These are phyloP conservation scores for Lophochroa leadbeateri DNA, from an alignment of 2,113 vertebrate species.

Conservation along the genomic window DNA sequence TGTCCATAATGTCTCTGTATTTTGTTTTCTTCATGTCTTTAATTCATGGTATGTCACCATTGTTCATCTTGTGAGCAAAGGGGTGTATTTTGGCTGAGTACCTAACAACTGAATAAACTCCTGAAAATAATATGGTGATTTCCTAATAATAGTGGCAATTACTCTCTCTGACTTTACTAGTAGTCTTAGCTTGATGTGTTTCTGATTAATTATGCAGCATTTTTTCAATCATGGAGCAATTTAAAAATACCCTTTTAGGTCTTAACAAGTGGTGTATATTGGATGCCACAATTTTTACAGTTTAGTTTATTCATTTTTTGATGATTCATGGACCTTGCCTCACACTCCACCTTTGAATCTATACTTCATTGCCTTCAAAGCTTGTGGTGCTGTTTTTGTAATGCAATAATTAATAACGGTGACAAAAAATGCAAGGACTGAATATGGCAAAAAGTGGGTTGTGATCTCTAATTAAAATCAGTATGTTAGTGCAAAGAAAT, in stretches of 20 bases:
- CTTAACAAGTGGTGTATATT: not conserved
- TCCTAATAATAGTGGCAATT: not conserved
- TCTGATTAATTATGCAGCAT: slow-evolving; percentile 20
- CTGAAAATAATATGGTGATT: not conserved
- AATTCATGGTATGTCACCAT: fast-evolving
- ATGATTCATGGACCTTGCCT: slow-evolving; percentile 8
- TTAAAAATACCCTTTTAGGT: not conserved
- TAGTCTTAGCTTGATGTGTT: not conserved
- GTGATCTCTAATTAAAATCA: not conserved
- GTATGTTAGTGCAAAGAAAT: not conserved
- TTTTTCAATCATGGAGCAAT: slow-evolving; percentile 34
- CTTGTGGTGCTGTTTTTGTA: not conserved
- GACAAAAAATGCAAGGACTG: not conserved
- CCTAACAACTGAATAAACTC: not conserved
- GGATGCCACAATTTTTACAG: not conserved
- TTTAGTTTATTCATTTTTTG: not conserved
- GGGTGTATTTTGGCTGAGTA: not conserved
- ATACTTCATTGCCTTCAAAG: not conserved
- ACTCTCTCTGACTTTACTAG: not conserved
- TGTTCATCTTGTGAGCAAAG: not conserved
- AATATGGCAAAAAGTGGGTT: not conserved
- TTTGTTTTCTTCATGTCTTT: fast-evolving
- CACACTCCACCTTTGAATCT: not conserved
- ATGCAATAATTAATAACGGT: not conserved
- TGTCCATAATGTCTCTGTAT: fast-evolving